Evolutionary conservation across 92 coral and sea anemone species (phyloP).

Genomic region (Porites cylindrica): DNA sequence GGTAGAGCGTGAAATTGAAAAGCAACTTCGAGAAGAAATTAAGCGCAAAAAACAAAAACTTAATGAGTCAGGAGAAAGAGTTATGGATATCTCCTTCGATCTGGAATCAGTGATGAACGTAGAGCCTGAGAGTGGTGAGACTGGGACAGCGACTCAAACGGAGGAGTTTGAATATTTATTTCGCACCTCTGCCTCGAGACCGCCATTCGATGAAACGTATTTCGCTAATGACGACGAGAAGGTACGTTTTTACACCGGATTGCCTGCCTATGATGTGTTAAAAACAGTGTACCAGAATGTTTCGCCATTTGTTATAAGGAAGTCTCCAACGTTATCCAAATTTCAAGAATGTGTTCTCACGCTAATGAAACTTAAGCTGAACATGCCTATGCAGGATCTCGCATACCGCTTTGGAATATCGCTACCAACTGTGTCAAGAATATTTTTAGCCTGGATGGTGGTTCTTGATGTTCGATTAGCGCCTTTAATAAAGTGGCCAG

Average conservation of each 20-base stretch:
- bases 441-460: conserved; percentile 29
- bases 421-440: conserved; percentile 22
- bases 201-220: conserved; percentile 35
- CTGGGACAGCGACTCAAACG: conserved; percentile 41
- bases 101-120: conserved; percentile 40
- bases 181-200: conserved; percentile 31
- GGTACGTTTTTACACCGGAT: conserved; percentile 59
- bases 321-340: conserved; percentile 22
- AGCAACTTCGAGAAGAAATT: conserved; percentile 39
- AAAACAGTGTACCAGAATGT: conserved; percentile 55
- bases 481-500: conserved; percentile 42
- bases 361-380: conserved; percentile 11
- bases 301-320: conserved; percentile 25
- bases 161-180: conserved; percentile 8
- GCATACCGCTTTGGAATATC: conserved; percentile 21
- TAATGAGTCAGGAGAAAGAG: conserved; percentile 40
- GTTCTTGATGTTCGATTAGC: conserved; percentile 23
- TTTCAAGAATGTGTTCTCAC: conserved; percentile 39
- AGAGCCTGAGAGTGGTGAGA: conserved; percentile 8
- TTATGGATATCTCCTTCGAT: conserved; percentile 37
- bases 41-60: conserved; percentile 33
- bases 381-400: conserved; percentile 30
- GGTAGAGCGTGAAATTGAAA: neutral
- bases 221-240: conserved; percentile 41
- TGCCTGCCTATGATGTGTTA: conserved; percentile 46